Base-by-base conservation (phyloP, 2,888 invertebrate genomes). In the Corbicula japonica region DNA sequence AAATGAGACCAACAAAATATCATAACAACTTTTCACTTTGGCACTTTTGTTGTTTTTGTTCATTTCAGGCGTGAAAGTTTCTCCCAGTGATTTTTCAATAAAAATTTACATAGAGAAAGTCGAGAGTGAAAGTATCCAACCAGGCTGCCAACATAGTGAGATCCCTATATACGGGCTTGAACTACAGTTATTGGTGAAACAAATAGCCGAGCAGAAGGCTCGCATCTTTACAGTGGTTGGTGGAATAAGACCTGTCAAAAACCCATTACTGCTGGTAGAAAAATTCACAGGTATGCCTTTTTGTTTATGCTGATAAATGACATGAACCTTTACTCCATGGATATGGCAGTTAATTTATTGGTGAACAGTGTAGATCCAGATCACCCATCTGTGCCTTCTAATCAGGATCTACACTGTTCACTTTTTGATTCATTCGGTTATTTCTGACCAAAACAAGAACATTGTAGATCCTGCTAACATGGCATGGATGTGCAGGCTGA, bases 201-300 rank as follows among this genome's bases (percentile, higher is more conserved):
- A 71, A 15, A 32, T 78, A 6, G 28, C 61, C 12, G 48, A 61
- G 4, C 12, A 60, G 23, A 75, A 73, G 23, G 63, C 73, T 2
- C 63, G 80, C 15, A 70, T 90, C 2, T 90, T 90, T 65, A 69
- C 87, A 2, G 73, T 91, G 54, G 86, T 91, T 41, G 91, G 91
- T 23, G 92, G 91, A 12, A 90, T 93, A 2, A 65, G 93, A 48
- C 88, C 90, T 5, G 93, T 93, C 30, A 93, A 93, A 69, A 91
- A 92, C 65, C 92, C 92, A 5, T 65, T 91, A 6, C 91, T 76
- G 81, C 86, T 92, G 2, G 71, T 91, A 4, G 54, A 88, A 34
- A 73, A 72, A 18, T 91, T 92, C 80, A 87, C 91, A 83, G 90
- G 92, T 92, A 80, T 12, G 23, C 15, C 10, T n/a, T 10, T 52